Evolutionary conservation across 2,797 vertebrate species (phyloP).

Genomic region (Bovichtus diacanthus): DNA sequence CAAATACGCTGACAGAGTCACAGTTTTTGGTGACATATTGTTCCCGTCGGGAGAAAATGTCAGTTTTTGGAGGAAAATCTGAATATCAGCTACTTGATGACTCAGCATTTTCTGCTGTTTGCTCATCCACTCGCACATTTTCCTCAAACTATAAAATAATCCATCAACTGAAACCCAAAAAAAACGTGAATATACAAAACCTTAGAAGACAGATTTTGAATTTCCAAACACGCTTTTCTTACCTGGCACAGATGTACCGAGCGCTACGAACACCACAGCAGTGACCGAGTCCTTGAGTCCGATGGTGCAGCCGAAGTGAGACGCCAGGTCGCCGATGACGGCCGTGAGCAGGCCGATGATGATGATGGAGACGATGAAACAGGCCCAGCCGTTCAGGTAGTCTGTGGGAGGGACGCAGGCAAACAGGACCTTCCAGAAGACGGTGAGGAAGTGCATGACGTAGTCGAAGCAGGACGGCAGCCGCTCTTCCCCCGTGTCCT

Average conservation of each 20-base stretch:
- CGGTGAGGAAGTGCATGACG: slow-evolving; percentile 99
- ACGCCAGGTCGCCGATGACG: slow-evolving; percentile 95
- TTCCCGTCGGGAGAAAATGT: slow-evolving; percentile 48
- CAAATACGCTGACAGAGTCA: slow-evolving; percentile 50
- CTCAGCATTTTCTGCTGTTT: slow-evolving; percentile 35
- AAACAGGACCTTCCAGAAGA: slow-evolving; percentile 99
- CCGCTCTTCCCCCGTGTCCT: slow-evolving; percentile 94
- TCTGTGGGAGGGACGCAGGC: slow-evolving; percentile 97
- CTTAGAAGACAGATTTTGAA: neutral
- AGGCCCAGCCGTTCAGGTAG: slow-evolving; percentile 97
- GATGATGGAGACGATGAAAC: slow-evolving; percentile 92
- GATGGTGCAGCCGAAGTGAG: slow-evolving; percentile 98
- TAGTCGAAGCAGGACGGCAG: slow-evolving; percentile 98
- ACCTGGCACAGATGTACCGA: slow-evolving; percentile 98
- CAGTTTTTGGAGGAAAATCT: slow-evolving; percentile 49
- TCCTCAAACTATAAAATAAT: slow-evolving; percentile 3
- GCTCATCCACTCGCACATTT: slow-evolving; percentile 15
- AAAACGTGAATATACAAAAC: neutral
- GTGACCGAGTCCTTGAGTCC: slow-evolving; percentile 99
- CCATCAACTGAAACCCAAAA: slow-evolving; percentile 12
- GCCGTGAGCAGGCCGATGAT: slow-evolving; percentile 96
- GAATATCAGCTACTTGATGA: slow-evolving; percentile 50
- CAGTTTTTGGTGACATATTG: slow-evolving; percentile 36
- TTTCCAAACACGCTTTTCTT: too few relatives aligned
- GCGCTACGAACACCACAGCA: slow-evolving; percentile 95